Base-by-base conservation (phyloP, 1,140 invertebrate species). In the Steinernema khuongi region DNA sequence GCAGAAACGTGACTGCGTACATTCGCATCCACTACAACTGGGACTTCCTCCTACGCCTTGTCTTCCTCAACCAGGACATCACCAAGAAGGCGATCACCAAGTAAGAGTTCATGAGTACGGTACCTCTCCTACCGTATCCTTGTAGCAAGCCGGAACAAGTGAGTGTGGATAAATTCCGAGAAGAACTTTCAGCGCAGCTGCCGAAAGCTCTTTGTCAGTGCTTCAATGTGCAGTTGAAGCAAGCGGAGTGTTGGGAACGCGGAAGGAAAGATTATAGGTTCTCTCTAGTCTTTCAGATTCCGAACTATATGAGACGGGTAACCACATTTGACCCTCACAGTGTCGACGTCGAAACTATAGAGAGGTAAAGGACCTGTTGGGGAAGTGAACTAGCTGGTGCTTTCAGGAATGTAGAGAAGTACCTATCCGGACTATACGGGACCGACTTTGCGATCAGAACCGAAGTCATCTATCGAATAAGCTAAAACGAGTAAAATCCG, bases 111-210 rank as follows among this genome's bases (percentile, higher is more conserved):
- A 14, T 4, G 26, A 2, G 7, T 60, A 41, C 36, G 36, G 4
- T 60, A 7, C 26, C 50, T n/a, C 14, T n/a, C 19, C 22, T 60
- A 60, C 11, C 26, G 4, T 22, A 60, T 60, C 7, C 14, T 22
- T 60, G 26, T 22, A 60, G 50, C 26, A 60, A 60, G 50, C 50
- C 50, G 4, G 50, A 60, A 60, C 50, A 60, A 60, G 50, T 60
- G 7, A 60, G 50, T 22, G 19, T 60, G 7, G 50, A 60, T 22
- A 60, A 60, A 26, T 60, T 60, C 19, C 11, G 22, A 7, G 50
- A 60, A 22, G 50, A 60, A 26, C 50, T 60, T 26, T 7, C 50
- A 26, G 19, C 19, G 50, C 7, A 17, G 19, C 4, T 60, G 11
- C 50, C 50, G 50, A 60, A 26, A 14, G 26, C 4, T 22, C 11